Base-by-base conservation (phyloP, 2,888 invertebrate species). In the Drosophila nigricruria region DNA sequence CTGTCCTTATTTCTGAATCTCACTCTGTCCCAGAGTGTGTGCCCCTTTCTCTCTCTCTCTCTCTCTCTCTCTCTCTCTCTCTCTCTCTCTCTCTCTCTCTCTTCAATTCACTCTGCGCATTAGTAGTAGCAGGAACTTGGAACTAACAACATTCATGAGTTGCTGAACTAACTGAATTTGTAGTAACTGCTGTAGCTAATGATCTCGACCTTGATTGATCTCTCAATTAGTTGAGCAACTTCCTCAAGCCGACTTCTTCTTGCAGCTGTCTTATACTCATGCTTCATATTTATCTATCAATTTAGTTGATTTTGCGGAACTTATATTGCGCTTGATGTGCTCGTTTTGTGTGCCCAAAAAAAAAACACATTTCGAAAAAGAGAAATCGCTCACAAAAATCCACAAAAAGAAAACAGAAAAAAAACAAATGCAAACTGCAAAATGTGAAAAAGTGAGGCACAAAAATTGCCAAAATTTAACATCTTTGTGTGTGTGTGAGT, bases 341-440 rank as follows among this genome's bases (percentile, higher is more conserved):
- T 34, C 50, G 16, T 32, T 16, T 34, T 52, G 38, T 53, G 25
- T 53, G 53, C 53, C 12, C 10, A 52, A 52, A 30, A 43, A 43
- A 10, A 18, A 49, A 49, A 50, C 16, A 34, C 32, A n/a, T 36
- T 63, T 63, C 38, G 38, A 60, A 74, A 73, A 73, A 74, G 73
- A 73, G 73, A 73, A 73, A 73, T 73, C 73, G 63, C 36, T n/a
- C 42, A 62, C 49, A 52, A 52, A 73, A 72, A 60, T 38, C 30
- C 27, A 54, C 16, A 38, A 52, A 43, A 42, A 20, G n/a, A 23
- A 14, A 34, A 32, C 58, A 40, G 52, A 59, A 43, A 73, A 62
- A 73, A 40, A 71, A 63, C 53, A 71, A 71, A 71, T 65, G 65
- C 49, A 59, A 67, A 61, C 47, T 30, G 52, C 38, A 56, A 57